phyloP scores from a whole-genome alignment of 2,888 invertebrate genomes.

The Rhorus exstirpatorius region DNA sequence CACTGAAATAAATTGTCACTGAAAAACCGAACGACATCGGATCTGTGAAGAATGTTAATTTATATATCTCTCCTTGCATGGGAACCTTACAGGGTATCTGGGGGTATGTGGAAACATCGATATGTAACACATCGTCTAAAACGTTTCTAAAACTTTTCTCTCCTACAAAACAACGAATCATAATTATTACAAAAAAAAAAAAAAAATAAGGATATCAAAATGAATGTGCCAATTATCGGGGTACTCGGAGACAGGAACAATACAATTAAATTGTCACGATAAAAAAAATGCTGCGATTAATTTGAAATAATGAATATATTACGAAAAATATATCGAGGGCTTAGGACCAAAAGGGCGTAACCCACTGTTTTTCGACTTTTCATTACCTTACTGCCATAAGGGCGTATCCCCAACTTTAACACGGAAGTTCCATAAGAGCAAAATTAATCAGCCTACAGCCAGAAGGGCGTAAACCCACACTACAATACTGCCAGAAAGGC shows the following conservation, averaged over 20 bases:
- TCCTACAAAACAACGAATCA: not conserved
- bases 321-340: no score
- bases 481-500: no score
- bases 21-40: not conserved
- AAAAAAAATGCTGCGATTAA: not conserved
- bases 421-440: no score
- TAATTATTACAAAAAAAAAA: not conserved
- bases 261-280: not conserved
- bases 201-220: not conserved
- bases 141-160: not conserved
- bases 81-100: not conserved
- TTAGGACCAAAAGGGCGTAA: no score
- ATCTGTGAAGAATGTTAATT: not conserved
- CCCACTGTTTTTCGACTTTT: no score
- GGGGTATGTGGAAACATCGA: no score
- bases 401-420: no score
- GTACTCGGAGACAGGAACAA: not conserved
- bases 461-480: no score
- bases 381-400: no score
- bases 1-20: no score
- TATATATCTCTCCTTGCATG: not conserved
- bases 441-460: no score
- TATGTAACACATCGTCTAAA: not conserved
- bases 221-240: not conserved
- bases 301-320: not conserved